Base-by-base conservation (phyloP, 2,888 invertebrate genomes). In the Netelia melanura region DNA sequence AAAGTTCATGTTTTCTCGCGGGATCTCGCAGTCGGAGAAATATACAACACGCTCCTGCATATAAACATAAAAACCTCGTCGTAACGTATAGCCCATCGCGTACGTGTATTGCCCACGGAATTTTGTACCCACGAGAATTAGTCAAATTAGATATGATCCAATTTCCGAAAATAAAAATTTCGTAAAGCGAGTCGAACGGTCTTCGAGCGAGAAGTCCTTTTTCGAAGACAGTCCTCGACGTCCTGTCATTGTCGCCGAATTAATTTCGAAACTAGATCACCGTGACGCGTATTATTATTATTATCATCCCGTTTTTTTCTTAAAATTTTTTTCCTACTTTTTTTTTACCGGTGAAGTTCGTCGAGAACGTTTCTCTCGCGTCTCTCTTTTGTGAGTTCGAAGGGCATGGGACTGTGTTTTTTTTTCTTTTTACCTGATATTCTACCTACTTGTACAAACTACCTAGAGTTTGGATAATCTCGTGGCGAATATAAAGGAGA, bases 1-100 rank as follows among this genome's bases (percentile, higher is more conserved):
- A 80, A 80, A 72, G 65, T 61, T 25, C 68, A 56, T 54, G 65
- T 65, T 64, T 80, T 80, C 72, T 71, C 72, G 56, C 61, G 48
- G 48, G 64, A 48, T 56, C 65, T n/a, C 65, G 72, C 43, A 65
- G 65, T 72, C 65, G 21, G 48, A 72, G 52, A 75, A 67, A 62
- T 77, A 44, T 77, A 44, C 43, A 9, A 58, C 56, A 3, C 14
- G 14, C 14, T 14, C 2, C 48, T 48, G 25, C 52, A n/a, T 68
- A 52, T 68, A 68, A 48, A 11, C 11, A 52, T 25, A 25, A 23
- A 68, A 43, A 2, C 48, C 11, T 14, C 25, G 25, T 68, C 23
- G 52, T 68, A 30, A 52, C 52, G 52, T 25, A 70, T 52, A 52
- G 17, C 10, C 68, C 14, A 48, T 11, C 48, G 6, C 48, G 6